phyloP scores from a whole-genome alignment of 92 coral and sea anemone genomes.

The Umimayanthus kanabou region DNA sequence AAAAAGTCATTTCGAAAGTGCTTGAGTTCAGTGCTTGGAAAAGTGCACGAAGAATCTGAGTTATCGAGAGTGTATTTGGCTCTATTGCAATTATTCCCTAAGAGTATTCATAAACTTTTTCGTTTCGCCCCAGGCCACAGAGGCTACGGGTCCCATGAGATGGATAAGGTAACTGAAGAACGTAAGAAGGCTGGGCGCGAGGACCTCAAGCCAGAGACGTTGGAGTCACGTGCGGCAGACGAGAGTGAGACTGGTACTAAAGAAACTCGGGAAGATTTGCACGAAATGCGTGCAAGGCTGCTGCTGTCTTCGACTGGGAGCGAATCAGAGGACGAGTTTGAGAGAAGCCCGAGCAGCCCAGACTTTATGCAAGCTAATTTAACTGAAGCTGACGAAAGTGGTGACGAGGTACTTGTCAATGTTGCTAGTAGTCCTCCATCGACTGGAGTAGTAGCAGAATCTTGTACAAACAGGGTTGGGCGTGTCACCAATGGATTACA shows the following conservation, averaged over 20 bases:
- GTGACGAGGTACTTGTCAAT: constrained; percentile 27
- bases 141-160: constrained; percentile 88
- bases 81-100: background rate
- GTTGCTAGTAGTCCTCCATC: constrained; percentile 28
- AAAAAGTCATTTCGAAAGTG: too few relatives aligned
- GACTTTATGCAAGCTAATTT: background rate
- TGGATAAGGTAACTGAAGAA: constrained; percentile 52
- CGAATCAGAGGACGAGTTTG: constrained; percentile 41
- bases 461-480: background rate
- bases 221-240: constrained; percentile 3
- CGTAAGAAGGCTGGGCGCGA: constrained; percentile 20
- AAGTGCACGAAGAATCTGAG: too few relatives aligned
- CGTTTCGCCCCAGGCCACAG: constrained; percentile 75
- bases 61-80: too few relatives aligned
- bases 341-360: constrained; percentile 3
- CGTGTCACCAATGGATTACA: background rate
- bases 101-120: background rate
- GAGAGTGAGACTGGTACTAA: background rate
- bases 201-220: constrained; percentile 32
- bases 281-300: constrained; percentile 9
- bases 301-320: constrained; percentile 20
- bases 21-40: too few relatives aligned
- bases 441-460: background rate
- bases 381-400: background rate
- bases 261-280: background rate